Conservation (phyloP, 2,113 vertebrate species). For the Tapirus terrestris region DNA sequence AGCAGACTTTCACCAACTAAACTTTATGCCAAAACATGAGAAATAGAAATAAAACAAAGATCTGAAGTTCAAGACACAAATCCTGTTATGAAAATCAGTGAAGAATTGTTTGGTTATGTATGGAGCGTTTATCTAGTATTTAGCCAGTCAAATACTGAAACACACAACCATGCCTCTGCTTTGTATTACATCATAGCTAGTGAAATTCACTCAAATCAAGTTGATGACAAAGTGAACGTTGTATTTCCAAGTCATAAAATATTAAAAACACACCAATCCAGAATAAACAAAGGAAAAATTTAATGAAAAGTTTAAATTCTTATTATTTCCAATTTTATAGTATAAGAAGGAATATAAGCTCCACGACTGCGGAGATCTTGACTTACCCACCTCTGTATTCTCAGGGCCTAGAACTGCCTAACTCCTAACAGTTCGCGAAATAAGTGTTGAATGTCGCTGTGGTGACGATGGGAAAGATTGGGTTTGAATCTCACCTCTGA, state of each 20-base stretch:
- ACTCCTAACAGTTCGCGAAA: background rate
- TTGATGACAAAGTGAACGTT: slow-evolving; percentile 7
- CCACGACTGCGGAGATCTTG: background rate
- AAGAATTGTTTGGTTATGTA: slow-evolving; percentile 26
- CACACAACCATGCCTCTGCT: background rate
- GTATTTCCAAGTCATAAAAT: slow-evolving; percentile 48
- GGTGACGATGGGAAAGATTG: background rate
- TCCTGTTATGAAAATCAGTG: background rate
- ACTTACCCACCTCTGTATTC: slow-evolving; percentile 14
- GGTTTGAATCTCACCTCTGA: background rate
- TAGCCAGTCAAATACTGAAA: slow-evolving; percentile 36
- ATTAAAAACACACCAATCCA: slow-evolving; percentile 2
- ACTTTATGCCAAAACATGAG: background rate
- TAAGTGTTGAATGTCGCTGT: background rate
- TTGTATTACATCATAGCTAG: background rate
- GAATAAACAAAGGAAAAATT: background rate
- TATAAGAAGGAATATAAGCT: background rate
- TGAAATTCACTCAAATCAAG: slow-evolving; percentile 46
- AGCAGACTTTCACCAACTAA: background rate
- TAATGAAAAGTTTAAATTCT: slow-evolving; percentile 35
- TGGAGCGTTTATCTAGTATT: slow-evolving; percentile 18
- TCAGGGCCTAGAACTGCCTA: background rate
- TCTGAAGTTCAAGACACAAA: slow-evolving; percentile 38
- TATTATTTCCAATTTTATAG: slow-evolving; percentile 21
- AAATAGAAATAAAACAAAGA: slow-evolving; percentile 20